Percentiles rank a stretch among this genome's conserved stretches.
These are phyloP conservation scores for Porites lobata DNA, from an alignment of 92 coral and sea anemone genomes.

Conservation along the genomic window DNA sequence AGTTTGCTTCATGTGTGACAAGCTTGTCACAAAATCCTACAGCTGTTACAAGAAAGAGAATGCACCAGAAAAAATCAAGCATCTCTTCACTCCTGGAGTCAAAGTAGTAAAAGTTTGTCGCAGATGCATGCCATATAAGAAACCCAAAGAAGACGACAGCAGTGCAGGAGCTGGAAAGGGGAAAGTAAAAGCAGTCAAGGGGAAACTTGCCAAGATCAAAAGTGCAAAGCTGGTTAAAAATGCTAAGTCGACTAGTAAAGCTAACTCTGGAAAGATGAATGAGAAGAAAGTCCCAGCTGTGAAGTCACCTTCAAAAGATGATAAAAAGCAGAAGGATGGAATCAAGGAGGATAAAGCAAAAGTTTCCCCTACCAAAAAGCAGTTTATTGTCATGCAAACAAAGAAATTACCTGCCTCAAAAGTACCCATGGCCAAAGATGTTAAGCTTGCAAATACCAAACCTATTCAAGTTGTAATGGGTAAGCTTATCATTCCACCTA, in stretches of 20 bases:
- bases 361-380: conserved; percentile 25
- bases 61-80: conserved; percentile 90
- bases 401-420: conserved; percentile 3
- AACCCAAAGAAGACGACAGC: conserved; percentile 75
- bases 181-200: conserved; percentile 45
- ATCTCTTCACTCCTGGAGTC: conserved; percentile 83
- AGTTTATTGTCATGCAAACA: conserved; percentile 4
- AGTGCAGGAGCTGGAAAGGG: conserved; percentile 37
- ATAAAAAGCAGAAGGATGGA: conserved; percentile 39
- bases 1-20: conserved; percentile 87
- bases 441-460: conserved; percentile 13
- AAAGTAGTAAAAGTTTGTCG: conserved; percentile 96
- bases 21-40: conserved; percentile 95
- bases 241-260: conserved; percentile 54
- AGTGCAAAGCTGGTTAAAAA: conserved; percentile 66
- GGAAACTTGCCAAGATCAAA: conserved; percentile 63
- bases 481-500: neutral
- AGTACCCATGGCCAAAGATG: conserved; percentile 30
- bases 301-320: conserved; percentile 26
- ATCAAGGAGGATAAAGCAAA: conserved; percentile 25
- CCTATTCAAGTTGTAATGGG: neutral
- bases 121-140: conserved; percentile 96
- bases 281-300: conserved; percentile 34
- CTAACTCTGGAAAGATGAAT: conserved; percentile 21
- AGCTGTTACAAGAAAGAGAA: conserved; percentile 92